Base-by-base conservation (phyloP, 2,797 vertebrate species). In the Poeciliopsis turneri region DNA sequence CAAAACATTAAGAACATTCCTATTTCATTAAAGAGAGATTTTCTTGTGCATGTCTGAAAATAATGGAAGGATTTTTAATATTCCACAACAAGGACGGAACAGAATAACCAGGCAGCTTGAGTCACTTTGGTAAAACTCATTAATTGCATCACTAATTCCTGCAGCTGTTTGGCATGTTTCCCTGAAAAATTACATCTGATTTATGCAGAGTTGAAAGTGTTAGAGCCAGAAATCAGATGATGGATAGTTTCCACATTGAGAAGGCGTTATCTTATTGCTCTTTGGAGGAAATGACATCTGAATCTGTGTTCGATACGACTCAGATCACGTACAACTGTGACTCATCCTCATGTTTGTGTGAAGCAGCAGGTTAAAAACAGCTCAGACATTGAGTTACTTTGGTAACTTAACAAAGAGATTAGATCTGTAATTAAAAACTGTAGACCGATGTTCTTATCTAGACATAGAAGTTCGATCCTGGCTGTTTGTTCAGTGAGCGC, bases 351-450 rank as follows among this genome's bases (percentile, higher is more conserved):
- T 64, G 74, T 41, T 71, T 61, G 33, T 12, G 0, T 49, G 28
- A 72, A 36, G n/a, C 20, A 30, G 20, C 74, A 10, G 1, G 64
- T 71, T 75, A n/a, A 75, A 78, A 51, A 47, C 0, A 47, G 46
- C 61, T 64, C 61, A 1, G 43, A 16, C 16, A 45, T 4, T 15
- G 25, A 64, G 61, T 20, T 57, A 10, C 59, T 39, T 70, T 59
- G 4, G 39, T 43, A 69, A 16, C 59, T 25, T 73, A 64, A 25
- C 69, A 73, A 69, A 78, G 28, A 68, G 72, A 71, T 82, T 45
- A 18, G 28, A 75, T 80, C 47, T 75, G 43, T 59, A 51, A 70
- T 61, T 51, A 61, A 39, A 12, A 78, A 78, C 74, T 77, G 57
- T 33, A 59, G 25, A 49, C 49, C 68, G 66, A 51, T n/a, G 57